Evolutionary conservation across 2,113 vertebrate genomes (phyloP).

Genomic region (Cebidichthys violaceus): DNA sequence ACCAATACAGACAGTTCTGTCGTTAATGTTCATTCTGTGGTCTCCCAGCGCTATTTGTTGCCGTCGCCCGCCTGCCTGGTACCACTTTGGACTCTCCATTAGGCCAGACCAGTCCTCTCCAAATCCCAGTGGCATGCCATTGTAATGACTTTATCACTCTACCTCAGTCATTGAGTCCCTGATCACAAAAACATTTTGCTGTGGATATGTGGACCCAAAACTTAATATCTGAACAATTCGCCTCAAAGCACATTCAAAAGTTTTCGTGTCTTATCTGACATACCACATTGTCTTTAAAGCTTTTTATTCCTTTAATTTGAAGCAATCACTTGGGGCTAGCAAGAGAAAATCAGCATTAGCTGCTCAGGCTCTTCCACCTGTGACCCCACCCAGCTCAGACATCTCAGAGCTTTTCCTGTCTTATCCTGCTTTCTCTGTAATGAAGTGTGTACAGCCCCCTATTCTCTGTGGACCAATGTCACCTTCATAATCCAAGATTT

Average conservation of each 20-base stretch:
- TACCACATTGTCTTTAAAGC: neutral
- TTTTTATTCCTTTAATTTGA: neutral
- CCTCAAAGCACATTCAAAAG: neutral
- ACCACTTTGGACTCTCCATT: constrained; percentile 74
- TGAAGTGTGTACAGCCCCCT: constrained; percentile 58
- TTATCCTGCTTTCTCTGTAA: constrained; percentile 76
- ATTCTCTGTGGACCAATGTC: constrained; percentile 61
- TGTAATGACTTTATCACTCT: constrained; percentile 60
- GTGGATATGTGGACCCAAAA: neutral
- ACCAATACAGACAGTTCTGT: constrained; percentile 56
- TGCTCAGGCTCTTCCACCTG: constrained; percentile 4
- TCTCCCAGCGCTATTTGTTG: constrained; percentile 66
- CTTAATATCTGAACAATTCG: neutral
- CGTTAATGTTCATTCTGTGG: constrained; percentile 67
- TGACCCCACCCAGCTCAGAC: constrained; percentile 54
- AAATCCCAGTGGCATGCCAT: constrained; percentile 59
- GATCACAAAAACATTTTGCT: constrained; percentile 11
- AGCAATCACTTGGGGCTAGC: neutral
- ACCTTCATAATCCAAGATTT: constrained; percentile 73
- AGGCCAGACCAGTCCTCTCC: constrained; percentile 50
- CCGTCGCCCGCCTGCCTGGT: constrained; percentile 74
- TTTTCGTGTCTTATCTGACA: neutral
- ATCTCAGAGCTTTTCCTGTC: constrained; percentile 37
- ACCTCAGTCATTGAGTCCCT: constrained; percentile 21
- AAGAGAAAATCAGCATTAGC: constrained; percentile 12